Base-by-base conservation (phyloP, 1,140 invertebrate genomes). In the Belonocnema kinseyi region DNA sequence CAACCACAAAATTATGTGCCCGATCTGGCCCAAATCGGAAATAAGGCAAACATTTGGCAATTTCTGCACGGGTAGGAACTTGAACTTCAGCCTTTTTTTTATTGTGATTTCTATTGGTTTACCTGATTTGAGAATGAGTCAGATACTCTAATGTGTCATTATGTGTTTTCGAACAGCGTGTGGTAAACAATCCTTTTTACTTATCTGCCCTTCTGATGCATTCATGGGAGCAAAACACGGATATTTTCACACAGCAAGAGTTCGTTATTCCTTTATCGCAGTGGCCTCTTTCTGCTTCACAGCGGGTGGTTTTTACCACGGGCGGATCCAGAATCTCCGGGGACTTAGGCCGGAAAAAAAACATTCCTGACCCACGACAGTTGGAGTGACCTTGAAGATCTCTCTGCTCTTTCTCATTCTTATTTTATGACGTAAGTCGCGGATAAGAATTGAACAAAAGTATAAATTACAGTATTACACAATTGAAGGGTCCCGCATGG, bases 291-390 rank as follows among this genome's bases (percentile, higher is more conserved):
- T 86, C 76, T 79, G 78, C 75, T 77, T 81, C 82, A 80, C 82
- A 82, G 85, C 85, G 80, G 82, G 82, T 85, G 82, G 83, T 81
- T 82, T 78, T 77, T 84, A 86, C 61, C 26, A 33, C 61, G 84
- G 83, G 78, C 83, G 82, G 82, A 77, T 78, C 83, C 80, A 82
- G 85, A 86, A 87, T 87, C 86, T 85, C 75, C 74, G 76, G 74
- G 83, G 82, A 82, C 83, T 86, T 77, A 78, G 77, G 61, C 74
- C 76, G 10, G 73, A 79, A 82, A 78, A 58, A 78, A 77, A 75
- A 76, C 74, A 79, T 77, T 56, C 12, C 75, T 73, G 77, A 76
- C 53, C 66, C 72, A 77, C 72, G 77, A 72, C 19, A 72, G 74
- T 77, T 73, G 75, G 46, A 71, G 73, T 50, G 75, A 26, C 52